Evolutionary conservation across 2,888 invertebrate genomes (phyloP), one percentile per base, ranked within the genome.

Genomic region (Drosophila tripunctata): DNA sequence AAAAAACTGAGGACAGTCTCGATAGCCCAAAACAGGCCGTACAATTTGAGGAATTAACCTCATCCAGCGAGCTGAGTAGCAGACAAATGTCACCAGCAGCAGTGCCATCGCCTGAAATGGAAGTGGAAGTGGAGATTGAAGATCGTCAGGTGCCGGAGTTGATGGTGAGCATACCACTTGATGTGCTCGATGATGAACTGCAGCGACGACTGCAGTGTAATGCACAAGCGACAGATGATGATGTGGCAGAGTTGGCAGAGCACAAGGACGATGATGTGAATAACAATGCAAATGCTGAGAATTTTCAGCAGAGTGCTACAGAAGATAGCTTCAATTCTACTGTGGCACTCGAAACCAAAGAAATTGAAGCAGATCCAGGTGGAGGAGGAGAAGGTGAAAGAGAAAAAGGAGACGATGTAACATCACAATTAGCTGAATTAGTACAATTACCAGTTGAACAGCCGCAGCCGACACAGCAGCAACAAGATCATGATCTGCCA

Each of bases 281-380:
- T 15, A 85, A 79, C 47, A 87, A 83, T 63, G 77, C 35, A 3
- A 83, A 80, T 47, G 51, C 36, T 31, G 87, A 83, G 70, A 67
- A 87, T 88, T 88, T 88, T 87, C 74, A 76, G 62, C 73, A 72
- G 71, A 76, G 84, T 88, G 88, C 88, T 75, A 81, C 79, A 76
- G 87, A 76, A 72, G 89, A 66, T 75, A 84, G 87, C 84, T 86
- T 86, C 87, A 84, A 86, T 78, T 55, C 82, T 67, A 79, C 74
- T 83, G 80, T 79, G 61, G 88, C 86, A 88, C 87, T 73, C 68
- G 36, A 22, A 36, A 47, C 14, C 4, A 36, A 73, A 24, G 10
- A 41, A 58, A 82, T 78, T 87, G 82, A 80, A 75, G 87, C 82
- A 24, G 60, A 58, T 50, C 64, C 43, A 22, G 44, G 44, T 8